phyloP scores from a whole-genome alignment of 92 coral and sea anemone species.

The Palythoa caribaeorum region DNA sequence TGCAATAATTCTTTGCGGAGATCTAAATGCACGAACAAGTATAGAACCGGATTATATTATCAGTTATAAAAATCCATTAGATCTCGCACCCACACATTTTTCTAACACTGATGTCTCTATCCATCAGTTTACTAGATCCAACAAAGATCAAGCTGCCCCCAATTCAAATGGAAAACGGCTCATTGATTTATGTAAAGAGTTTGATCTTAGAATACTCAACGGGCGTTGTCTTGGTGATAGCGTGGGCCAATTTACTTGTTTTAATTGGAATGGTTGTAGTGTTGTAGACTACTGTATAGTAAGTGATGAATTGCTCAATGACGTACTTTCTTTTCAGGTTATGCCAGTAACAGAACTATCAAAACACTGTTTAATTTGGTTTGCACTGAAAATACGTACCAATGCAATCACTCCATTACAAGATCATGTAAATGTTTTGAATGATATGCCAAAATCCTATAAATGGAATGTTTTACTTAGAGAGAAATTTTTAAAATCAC shows the following conservation, averaged over 20 bases:
- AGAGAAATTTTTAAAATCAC: no score
- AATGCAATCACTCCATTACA: no score
- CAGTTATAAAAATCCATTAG: slow-evolving; percentile 12
- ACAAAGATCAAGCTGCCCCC: not conserved
- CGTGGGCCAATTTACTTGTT: not conserved
- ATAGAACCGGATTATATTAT: slow-evolving; percentile 7
- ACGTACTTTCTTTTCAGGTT: no score
- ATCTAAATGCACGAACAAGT: slow-evolving; percentile 4
- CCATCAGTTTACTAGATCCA: slow-evolving; percentile 13
- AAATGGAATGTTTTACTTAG: no score
- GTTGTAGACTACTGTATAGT: no score
- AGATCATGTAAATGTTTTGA: no score
- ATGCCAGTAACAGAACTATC: no score
- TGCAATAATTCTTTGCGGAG: slow-evolving; percentile 6
- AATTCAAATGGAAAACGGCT: slow-evolving; percentile 29
- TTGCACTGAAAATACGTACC: no score
- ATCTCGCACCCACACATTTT: not conserved
- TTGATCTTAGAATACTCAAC: slow-evolving; percentile 39
- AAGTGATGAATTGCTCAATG: no score
- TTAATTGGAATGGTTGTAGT: no score
- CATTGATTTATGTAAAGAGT: slow-evolving; percentile 20
- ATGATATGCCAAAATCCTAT: no score
- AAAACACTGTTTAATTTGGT: no score
- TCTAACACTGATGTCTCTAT: slow-evolving; percentile 6
- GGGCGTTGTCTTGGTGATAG: slow-evolving; percentile 19